Evolutionary conservation across 2,888 invertebrate species (phyloP), one percentile per base, ranked within the genome.

Genomic region (Adelognathus sp.): DNA sequence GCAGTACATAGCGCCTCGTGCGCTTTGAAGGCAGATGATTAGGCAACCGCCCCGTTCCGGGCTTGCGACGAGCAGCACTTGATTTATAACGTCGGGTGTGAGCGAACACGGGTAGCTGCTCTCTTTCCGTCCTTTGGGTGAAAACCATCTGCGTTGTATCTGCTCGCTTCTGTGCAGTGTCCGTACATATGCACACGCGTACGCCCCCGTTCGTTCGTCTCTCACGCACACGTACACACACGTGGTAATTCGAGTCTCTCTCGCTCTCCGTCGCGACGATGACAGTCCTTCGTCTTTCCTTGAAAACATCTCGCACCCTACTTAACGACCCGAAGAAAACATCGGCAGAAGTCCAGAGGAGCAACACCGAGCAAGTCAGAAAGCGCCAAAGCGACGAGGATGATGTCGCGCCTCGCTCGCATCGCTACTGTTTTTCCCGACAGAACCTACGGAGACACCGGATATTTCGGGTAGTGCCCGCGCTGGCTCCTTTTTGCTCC

Each of bases 141-240:
- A 69, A 77, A 75, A 79, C 75, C 82, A 80, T 81, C 81, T 82
- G 82, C 73, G 70, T 79, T 81, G 36, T 82, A 67, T 82, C 77
- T 54, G 46, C 63, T 31, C 24, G 14, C 41, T 24, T 71, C 60
- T 36, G 52, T 66, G 6, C 52, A 39, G 44, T 60, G 58, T 44
- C 9, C 11, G 5, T 29, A 1, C 9, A 2, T 31, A n/a, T 63
- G 44, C 41, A 16, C 36, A 52, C 39, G 52, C 60, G 58, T 73
- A 56, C 46, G 54, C 9, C 21, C 16, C 60, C 58, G 36, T 71
- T 9, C 54, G 50, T 41, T 24, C 31, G 41, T 66, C 44, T 56
- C 29, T 72, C 61, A 50, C 67, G 44, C 72, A 73, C 73, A n/a
- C n/a, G n/a, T n/a, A n/a, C n/a, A n/a, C n/a, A n/a, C n/a, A n/a